Base-by-base conservation (phyloP, 2,797 vertebrate genomes). In the Toxotes lorentzi region DNA sequence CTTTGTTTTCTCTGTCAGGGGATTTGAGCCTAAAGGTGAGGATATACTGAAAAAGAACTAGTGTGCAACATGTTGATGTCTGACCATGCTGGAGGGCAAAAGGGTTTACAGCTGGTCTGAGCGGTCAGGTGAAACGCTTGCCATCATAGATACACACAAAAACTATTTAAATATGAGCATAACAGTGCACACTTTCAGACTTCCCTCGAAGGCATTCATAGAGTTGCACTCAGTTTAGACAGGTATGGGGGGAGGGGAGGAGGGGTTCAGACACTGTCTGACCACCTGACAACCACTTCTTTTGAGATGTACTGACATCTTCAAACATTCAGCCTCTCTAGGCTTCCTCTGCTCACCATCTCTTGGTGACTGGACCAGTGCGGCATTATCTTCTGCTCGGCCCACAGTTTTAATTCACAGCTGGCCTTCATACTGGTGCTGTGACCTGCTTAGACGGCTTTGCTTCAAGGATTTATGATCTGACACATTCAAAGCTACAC, bases 381-480 rank as follows among this genome's bases (percentile, higher is more conserved):
- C 2, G 3, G n/a, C 70, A 41, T 32, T 30, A 32, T 70, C 61
- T 67, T 73, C 50, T 43, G 13, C 78, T 60, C 38, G 69, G 64
- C 60, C 79, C 12, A 11, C 58, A n/a, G 63, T 17, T 64, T 53
- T 1, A 79, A 79, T 78, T 45, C 54, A 16, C 65, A 73, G 38
- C 13, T n/a, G 69, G 24, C 56, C 51, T 45, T 27, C 24, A 58
- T 17, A 1, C 66, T 8, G 38, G 17, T n/a, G 67, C 62, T 4
- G 27, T 64, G 64, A 80, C 80, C 68, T 34, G 41, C 75, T 70
- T 48, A 19, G 56, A 32, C 21, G 34, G 50, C 34, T 38, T 27
- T 19, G 21, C 47, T 12, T 2, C 45, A 54, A 3, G 38, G 38
- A 76, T 62, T 40, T 1, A 43, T 17, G 34, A 34, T 47, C 43